These are phyloP conservation scores for Stercorarius parasiticus DNA, from an alignment of 2,113 vertebrate species.

Conservation along the genomic window DNA sequence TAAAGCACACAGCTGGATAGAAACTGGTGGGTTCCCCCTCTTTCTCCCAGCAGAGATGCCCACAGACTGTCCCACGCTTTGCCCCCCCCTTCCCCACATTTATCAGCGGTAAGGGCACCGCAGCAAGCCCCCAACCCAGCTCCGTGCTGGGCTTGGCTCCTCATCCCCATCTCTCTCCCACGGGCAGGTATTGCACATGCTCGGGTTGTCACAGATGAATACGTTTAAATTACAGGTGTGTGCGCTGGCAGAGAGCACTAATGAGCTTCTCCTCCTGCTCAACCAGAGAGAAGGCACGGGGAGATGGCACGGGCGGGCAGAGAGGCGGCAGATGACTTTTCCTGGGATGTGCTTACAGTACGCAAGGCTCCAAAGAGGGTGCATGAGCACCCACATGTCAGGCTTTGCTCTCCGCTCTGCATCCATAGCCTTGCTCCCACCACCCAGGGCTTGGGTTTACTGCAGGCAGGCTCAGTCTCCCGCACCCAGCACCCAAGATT, in stretches of 20 bases:
- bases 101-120: accelerated
- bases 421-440: not conserved
- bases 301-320: accelerated
- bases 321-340: not conserved
- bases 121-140: not conserved
- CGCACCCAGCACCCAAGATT: not conserved
- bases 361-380: not conserved
- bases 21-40: not conserved
- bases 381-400: accelerated
- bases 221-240: not conserved
- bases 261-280: not conserved
- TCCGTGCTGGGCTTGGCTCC: not conserved
- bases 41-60: not conserved
- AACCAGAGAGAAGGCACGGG: not conserved
- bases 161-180: not conserved
- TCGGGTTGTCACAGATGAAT: accelerated
- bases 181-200: accelerated
- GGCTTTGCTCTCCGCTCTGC: not conserved
- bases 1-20: not conserved
- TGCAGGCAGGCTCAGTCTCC: not conserved
- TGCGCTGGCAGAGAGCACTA: not conserved
- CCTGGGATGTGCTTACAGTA: not conserved
- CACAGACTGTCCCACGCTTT: accelerated
- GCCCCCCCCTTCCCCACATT: not conserved
- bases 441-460: not conserved